A percentile compares a stretch with the other conserved stretches of the same genome.
phyloP scores from a whole-genome alignment of 2,797 vertebrate species.

The Vipera ursinii region DNA sequence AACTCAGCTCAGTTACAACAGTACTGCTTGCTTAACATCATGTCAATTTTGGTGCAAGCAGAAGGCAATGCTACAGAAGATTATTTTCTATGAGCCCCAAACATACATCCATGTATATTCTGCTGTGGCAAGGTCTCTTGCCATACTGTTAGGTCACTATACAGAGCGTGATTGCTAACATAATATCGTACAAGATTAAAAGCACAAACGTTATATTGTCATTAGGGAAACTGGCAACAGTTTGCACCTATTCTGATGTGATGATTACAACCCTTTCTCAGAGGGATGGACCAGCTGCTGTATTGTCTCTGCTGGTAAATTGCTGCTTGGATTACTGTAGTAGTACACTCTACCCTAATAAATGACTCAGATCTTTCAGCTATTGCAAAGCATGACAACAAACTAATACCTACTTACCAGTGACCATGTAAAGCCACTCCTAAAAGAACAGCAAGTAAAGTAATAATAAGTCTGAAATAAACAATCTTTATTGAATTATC shows the following conservation, averaged over 20 bases:
- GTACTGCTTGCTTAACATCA: conserved; percentile 20
- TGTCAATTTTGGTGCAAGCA: conserved; percentile 28
- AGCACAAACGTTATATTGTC: neutral
- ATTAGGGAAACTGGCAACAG: neutral
- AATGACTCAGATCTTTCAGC: neutral
- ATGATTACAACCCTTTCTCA: neutral
- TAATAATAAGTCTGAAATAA: neutral
- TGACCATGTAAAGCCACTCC: neutral
- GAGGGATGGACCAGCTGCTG: neutral
- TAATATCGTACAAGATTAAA: conserved; percentile 21
- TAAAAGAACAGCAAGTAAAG: neutral
- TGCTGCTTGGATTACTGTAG: neutral
- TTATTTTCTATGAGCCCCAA: conserved; percentile 17
- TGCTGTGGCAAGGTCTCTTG: neutral
- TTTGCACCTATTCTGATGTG: neutral
- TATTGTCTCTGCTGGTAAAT: neutral
- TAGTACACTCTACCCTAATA: neutral
- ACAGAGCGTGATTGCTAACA: neutral
- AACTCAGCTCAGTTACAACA: neutral
- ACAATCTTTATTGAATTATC: neutral
- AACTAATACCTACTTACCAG: neutral
- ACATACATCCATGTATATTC: neutral
- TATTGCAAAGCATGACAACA: neutral
- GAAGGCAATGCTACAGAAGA: neutral
- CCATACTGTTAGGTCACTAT: neutral